Evolutionary conservation across 2,797 vertebrate species (phyloP).

Genomic region (Phylloscopus collybita): DNA sequence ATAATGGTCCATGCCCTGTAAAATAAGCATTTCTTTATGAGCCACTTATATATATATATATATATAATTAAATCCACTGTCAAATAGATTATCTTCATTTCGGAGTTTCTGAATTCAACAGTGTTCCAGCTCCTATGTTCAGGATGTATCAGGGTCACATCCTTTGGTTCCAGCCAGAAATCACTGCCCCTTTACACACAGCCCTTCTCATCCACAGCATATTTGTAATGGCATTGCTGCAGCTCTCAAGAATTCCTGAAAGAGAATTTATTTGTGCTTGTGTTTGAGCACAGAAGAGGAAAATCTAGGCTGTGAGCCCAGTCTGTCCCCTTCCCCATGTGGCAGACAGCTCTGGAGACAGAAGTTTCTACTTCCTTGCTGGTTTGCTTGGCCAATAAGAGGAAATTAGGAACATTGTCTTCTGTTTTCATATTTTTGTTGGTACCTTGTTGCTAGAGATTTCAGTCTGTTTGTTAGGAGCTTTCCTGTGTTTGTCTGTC

Average conservation of each 20-base stretch:
- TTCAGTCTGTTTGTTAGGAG: neutral
- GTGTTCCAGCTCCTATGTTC: rapidly evolving
- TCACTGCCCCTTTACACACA: neutral
- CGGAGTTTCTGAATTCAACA: neutral
- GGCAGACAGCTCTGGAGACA: neutral
- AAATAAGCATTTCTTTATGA: neutral
- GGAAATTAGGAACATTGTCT: neutral
- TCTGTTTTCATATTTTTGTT: neutral
- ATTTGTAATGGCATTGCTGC: neutral
- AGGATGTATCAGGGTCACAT: neutral
- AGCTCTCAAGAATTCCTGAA: neutral
- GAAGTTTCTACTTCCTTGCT: neutral
- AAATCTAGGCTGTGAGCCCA: neutral
- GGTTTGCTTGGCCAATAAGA: neutral
- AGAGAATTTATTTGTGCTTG: neutral
- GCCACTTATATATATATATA: too few relatives aligned
- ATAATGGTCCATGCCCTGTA: neutral
- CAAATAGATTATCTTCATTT: neutral
- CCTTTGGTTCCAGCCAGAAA: neutral
- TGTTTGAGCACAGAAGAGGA: neutral
- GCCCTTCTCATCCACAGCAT: neutral
- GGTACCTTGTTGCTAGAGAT: rapidly evolving
- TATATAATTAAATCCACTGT: neutral
- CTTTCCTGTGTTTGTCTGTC: neutral
- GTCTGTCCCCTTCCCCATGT: neutral